Conservation (phyloP, 2,888 invertebrate genomes). For the Synanthedon myopaeformis region DNA sequence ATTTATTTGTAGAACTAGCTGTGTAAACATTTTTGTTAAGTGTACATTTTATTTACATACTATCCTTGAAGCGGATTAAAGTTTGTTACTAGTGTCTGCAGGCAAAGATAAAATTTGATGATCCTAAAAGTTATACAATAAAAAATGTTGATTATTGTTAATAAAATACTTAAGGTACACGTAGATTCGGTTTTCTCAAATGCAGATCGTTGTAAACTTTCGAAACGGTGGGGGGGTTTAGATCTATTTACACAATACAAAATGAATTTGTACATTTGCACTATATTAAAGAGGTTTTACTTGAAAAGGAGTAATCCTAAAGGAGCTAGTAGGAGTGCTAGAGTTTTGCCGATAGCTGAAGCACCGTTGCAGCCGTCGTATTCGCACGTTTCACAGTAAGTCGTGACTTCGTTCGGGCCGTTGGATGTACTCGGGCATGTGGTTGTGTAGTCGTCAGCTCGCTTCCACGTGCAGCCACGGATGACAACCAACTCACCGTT, state of each 20-base stretch:
- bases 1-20: too few species aligned
- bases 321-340: conserved; percentile 51
- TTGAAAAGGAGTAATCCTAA: conserved; percentile 50
- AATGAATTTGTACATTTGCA: not conserved
- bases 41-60: too few species aligned
- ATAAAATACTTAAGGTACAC: not conserved
- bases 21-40: too few species aligned
- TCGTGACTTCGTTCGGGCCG: conserved; percentile 61
- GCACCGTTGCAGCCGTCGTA: conserved; percentile 77
- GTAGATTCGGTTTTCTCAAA: not conserved
- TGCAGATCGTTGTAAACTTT: not conserved
- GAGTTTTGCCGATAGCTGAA: conserved; percentile 47
- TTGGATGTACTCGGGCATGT: conserved; percentile 60
- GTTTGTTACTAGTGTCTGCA: too few species aligned
- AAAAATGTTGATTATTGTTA: too few species aligned
- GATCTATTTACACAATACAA: not conserved
- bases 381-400: conserved; percentile 77
- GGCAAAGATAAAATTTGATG: too few species aligned
- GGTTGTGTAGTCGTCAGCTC: conserved; percentile 60
- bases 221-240: not conserved
- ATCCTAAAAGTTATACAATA: too few species aligned
- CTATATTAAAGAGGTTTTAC: conserved; percentile 20
- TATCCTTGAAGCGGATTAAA: too few species aligned
- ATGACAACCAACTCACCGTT: conserved; percentile 61
- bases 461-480: conserved; percentile 73